Evolutionary conservation across 2,888 invertebrate genomes (phyloP), one percentile per base, ranked within the genome.

Genomic region (Dyspetes luteomarginatus): DNA sequence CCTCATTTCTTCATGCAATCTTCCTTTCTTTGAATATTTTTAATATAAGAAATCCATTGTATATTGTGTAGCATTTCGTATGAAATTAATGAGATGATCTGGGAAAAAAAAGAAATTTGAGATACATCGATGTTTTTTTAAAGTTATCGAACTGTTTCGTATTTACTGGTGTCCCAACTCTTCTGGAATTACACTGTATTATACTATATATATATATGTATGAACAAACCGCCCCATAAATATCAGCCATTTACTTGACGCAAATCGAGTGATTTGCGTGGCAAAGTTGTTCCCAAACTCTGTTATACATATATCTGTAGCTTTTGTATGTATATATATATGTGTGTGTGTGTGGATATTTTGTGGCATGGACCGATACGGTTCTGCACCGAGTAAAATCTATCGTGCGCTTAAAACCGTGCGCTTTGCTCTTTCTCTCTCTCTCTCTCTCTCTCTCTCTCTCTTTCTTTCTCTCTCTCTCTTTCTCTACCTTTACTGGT

Each of bases 221-320:
- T 36, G 41, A 36, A n/a, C n/a, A n/a, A 58, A 28, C 52, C 72
- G 24, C 58, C 36, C 41, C 58, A 64, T 67, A 65, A 81, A 81
- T 81, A 79, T 74, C 79, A 74, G 67, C 69, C 73, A 82, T 74
- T 82, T 81, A 71, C 76, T 80, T 30, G 74, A 79, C 78, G 69
- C 82, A 84, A 83, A 83, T 83, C 84, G 71, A 78, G 71, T 78
- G 84, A 84, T 83, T 82, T 81, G 77, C 76, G 81, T 69, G 67
- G 64, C 78, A 74, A 84, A 84, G 82, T 82, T 84, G 78, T 67
- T 74, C 43, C 30, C 67, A 65, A 84, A 82, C 80, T 84, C 12
- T 58, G 41, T 41, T 74, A 4, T 62, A 55, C 52, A 68, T n/a
- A n/a, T n/a, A n/a, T n/a, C n/a, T n/a, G n/a, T 60, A 22, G 67